Conservation (phyloP, 2,888 invertebrate species). For the Drosophila pegasa region DNA sequence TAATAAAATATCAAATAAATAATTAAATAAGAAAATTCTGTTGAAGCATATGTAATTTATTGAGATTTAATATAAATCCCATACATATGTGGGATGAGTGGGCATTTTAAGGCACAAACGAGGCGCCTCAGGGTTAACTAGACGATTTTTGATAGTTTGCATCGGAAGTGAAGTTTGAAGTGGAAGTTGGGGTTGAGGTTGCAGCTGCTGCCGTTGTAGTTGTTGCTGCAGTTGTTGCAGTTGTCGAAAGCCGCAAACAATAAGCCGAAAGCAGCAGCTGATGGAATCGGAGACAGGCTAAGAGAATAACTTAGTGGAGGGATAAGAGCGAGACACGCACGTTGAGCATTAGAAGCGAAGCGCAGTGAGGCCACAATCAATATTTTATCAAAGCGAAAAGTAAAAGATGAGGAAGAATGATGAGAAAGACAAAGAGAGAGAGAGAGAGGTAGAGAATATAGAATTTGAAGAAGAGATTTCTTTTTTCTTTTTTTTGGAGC, state of each 20-base stretch:
- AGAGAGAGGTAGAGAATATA: conserved; percentile 1
- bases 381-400: conserved; percentile 74
- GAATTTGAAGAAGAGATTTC: conserved; percentile 37
- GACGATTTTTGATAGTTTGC: conserved; percentile 48
- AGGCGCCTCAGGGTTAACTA: conserved; percentile 41
- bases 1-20: background rate
- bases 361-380: conserved; percentile 69
- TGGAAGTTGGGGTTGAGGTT: conserved; percentile 34
- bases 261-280: conserved; percentile 48
- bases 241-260: conserved; percentile 49
- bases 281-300: conserved; percentile 18
- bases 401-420: conserved; percentile 4
- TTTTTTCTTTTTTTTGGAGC: conserved; percentile 26
- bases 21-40: too few relatives aligned
- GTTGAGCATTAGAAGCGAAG: conserved; percentile 59
- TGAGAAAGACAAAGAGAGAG: background rate
- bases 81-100: background rate
- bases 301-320: conserved; percentile 11
- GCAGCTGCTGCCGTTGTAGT: conserved; percentile 32
- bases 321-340: conserved; percentile 57
- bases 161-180: conserved; percentile 51
- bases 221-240: conserved; percentile 31
- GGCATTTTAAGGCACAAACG: background rate
- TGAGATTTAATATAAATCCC: background rate
- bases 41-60: background rate